phyloP scores from a whole-genome alignment of 2,888 invertebrate genomes.

The Caenorhabditis macrosperma region DNA sequence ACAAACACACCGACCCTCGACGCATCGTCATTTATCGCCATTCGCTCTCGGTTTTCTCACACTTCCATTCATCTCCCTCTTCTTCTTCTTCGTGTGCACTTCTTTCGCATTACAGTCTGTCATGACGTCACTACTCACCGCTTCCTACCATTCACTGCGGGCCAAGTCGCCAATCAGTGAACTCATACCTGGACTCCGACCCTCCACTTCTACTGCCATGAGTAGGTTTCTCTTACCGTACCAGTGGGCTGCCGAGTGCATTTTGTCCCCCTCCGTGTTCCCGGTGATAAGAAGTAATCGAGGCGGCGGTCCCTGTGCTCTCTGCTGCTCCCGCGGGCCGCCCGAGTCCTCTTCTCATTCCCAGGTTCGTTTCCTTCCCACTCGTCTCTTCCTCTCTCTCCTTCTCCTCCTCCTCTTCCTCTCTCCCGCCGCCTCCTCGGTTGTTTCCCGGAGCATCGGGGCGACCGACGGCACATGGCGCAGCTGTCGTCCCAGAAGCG shows the following conservation, averaged over 20 bases:
- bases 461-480: constrained; percentile 51
- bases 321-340: constrained; percentile 35
- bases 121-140: constrained; percentile 57
- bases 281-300: constrained; percentile 31
- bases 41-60: constrained; percentile 24
- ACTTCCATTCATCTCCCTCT: no score
- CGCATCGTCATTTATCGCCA: constrained; percentile 25
- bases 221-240: constrained; percentile 16
- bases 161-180: constrained; percentile 47
- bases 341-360: constrained; percentile 35
- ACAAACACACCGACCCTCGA: constrained; percentile 37
- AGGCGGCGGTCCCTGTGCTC: constrained; percentile 23
- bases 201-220: constrained; percentile 38
- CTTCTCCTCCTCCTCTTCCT: background rate
- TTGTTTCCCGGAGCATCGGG: constrained; percentile 39
- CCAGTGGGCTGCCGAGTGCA: no score
- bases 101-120: background rate
- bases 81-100: background rate
- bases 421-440: constrained; percentile 25
- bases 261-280: no score
- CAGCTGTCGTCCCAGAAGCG: constrained; percentile 53
- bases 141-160: constrained; percentile 54
- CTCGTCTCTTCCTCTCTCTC: constrained; percentile 10
- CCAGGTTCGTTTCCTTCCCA: constrained; percentile 23
- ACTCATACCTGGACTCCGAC: constrained; percentile 27